Base-by-base conservation (phyloP, 2,113 vertebrate genomes). In the Leptobrachium ailaonicum region DNA sequence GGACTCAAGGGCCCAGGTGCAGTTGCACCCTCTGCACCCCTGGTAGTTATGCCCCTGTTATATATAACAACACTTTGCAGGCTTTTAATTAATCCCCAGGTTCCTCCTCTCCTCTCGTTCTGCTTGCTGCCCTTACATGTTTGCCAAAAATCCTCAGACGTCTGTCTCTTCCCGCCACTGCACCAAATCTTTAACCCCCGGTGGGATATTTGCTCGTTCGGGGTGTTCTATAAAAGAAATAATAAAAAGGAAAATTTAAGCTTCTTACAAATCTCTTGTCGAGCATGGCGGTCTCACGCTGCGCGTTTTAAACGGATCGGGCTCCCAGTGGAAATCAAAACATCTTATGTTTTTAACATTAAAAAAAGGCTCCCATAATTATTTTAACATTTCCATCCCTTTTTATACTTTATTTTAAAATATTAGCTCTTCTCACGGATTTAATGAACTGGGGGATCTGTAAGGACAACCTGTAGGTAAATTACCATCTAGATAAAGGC, bases 261-360 rank as follows among this genome's bases (percentile, higher is more conserved):
- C 0, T 83, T 83, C 67, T 84, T 84, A 71, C 60, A 82, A 13
- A 67, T 44, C 64, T 82, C 44, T 83, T 66, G 58, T 79, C 58
- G 64, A 66, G 76, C 76, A 20, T 53, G 54, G 56, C 76, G n/a
- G 68, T 47, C 43, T 13, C 67, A 82, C 76, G 64, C 10, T 12
- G 44, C 76, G 3, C 40, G 7, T 73, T 82, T 82, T 77, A n/a
- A 83, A 64, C 67, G 32, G 72, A 70, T 69, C 43, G 80, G 40
- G 82, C 77, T 83, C 8, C 0, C 60, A 40, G 12, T 5, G 43
- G 43, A 79, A 53, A 79, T 72, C 12, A 42, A 71, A 71, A 53
- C 53, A 68, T 79, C 68, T 68, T 72, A 79, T 79, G 71, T 71
- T 71, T 32, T 64, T 53, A 79, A 20, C 69, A 72, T 79, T 71